Conservation (phyloP, 2,888 invertebrate genomes). For the Andrena bucephala region DNA sequence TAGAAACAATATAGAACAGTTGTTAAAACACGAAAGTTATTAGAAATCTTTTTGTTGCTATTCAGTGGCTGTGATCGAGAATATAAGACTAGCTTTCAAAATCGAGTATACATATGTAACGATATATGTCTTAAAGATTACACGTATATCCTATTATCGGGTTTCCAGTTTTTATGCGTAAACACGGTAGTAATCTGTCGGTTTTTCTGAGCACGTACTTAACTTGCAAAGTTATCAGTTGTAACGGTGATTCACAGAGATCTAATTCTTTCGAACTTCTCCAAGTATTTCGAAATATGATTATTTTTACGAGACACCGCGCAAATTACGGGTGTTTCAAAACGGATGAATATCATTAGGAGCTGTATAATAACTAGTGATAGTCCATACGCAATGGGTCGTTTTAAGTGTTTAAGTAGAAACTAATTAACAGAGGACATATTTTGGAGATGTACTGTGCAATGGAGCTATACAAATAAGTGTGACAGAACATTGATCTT, state of each 20-base stretch:
- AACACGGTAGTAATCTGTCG: conserved; percentile 17
- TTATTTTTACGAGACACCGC: conserved; percentile 5
- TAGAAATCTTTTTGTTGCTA: conserved; percentile 60
- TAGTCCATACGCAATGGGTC: conserved; percentile 30
- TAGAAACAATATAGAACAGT: conserved; percentile 17
- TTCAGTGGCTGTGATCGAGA: conserved; percentile 78
- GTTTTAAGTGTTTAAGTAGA: conserved; percentile 22
- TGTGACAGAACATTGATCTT: conserved; percentile 28
- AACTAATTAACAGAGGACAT: conserved; percentile 36
- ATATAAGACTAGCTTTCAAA: conserved; percentile 75
- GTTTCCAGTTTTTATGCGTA: conserved; percentile 12
- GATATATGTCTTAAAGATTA: conserved; percentile 26
- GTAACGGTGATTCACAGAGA: conserved; percentile 18
- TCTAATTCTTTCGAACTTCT: not conserved
- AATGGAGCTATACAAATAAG: conserved; percentile 40
- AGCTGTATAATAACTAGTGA: conserved; percentile 2
- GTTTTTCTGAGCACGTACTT: conserved; percentile 61
- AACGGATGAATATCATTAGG: not conserved
- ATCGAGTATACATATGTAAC: conserved; percentile 49
- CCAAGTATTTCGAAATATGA: conserved; percentile 1
- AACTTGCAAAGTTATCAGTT: conserved; percentile 46
- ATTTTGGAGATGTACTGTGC: conserved; percentile 63
- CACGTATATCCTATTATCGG: conserved; percentile 9
- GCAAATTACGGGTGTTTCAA: not conserved
- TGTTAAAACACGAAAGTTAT: conserved; percentile 46